phyloP scores from a whole-genome alignment of 2,113 vertebrate species.

The Turdus rufiventris region DNA sequence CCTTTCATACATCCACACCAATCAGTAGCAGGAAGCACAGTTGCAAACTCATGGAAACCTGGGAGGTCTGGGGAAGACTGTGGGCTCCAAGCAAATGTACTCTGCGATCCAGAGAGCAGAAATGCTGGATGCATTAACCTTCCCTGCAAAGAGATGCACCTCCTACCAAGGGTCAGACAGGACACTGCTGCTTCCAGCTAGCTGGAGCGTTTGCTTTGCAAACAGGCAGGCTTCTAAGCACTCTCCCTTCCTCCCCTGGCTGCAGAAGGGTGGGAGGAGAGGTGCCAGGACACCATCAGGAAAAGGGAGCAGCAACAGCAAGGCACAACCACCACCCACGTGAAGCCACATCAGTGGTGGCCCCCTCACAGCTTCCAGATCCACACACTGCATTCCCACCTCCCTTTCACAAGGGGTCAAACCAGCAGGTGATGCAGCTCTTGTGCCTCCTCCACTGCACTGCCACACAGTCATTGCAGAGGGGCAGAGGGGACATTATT shows the following conservation, averaged over 20 bases:
- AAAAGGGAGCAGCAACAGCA: neutral
- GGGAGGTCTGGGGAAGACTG: slow-evolving; percentile 11
- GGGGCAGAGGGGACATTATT: neutral
- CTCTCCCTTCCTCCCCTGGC: neutral
- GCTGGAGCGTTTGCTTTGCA: neutral
- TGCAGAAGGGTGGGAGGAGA: neutral
- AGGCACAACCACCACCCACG: neutral
- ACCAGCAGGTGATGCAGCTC: neutral
- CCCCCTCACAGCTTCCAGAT: neutral
- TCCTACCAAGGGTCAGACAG: neutral
- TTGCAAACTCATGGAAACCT: neutral
- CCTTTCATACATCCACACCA: neutral
- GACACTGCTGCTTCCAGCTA: neutral
- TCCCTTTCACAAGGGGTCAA: neutral
- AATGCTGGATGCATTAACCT: accelerated
- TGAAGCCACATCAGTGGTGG: neutral
- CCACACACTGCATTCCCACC: accelerated
- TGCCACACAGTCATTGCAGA: neutral
- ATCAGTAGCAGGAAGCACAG: slow-evolving; percentile 28
- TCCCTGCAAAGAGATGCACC: neutral
- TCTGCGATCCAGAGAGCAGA: neutral
- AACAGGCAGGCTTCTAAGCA: neutral
- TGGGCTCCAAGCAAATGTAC: neutral
- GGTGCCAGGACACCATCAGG: neutral
- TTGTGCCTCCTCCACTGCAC: neutral